Evolutionary conservation across 1,140 invertebrate genomes (phyloP).

Genomic region (Anastrepha ludens): DNA sequence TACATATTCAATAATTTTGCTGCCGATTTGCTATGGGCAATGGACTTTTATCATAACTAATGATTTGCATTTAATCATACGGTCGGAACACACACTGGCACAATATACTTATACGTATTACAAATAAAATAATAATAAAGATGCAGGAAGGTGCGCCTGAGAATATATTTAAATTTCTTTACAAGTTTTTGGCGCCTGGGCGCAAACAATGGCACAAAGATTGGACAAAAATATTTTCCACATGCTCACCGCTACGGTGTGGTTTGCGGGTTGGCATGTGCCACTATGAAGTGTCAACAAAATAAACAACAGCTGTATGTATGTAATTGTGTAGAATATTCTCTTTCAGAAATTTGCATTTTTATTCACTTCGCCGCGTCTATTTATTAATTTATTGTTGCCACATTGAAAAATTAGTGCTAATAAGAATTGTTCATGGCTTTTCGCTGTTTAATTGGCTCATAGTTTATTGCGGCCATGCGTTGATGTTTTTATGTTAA

Average conservation of each 20-base stretch:
- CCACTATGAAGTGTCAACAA: background rate
- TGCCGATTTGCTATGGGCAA: constrained; percentile 57
- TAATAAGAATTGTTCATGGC: background rate
- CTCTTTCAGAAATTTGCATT: constrained; percentile 17
- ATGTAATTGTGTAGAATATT: background rate
- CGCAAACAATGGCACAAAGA: background rate
- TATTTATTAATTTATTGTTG: background rate
- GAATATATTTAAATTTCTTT: background rate
- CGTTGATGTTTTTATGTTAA: constrained; percentile 5
- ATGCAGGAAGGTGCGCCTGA: background rate
- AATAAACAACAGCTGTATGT: background rate
- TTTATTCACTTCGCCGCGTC: background rate
- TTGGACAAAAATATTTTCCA: background rate
- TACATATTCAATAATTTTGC: constrained; percentile 56
- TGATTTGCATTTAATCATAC: constrained; percentile 1
- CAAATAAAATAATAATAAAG: background rate
- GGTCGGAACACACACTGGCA: background rate
- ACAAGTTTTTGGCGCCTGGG: background rate
- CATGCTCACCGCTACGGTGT: background rate
- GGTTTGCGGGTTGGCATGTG: background rate
- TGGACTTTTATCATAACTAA: constrained; percentile 66
- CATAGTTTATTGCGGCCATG: constrained; percentile 1
- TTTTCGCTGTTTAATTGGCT: background rate
- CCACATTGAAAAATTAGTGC: constrained; percentile 5
- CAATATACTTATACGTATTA: background rate